phyloP scores from a whole-genome alignment of 2,113 vertebrate species.

The Gambusia affinis region DNA sequence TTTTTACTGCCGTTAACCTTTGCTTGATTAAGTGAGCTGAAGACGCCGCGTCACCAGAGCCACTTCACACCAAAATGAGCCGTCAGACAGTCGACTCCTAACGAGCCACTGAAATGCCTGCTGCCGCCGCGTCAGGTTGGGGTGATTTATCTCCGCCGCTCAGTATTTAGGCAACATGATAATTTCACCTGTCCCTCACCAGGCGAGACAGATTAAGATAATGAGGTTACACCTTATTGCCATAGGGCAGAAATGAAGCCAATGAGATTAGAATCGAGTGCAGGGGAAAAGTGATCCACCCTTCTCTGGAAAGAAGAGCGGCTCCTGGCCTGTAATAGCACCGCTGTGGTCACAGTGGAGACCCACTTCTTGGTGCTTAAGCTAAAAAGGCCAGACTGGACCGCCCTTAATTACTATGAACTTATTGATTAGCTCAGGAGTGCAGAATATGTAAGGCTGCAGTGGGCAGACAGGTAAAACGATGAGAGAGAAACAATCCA shows the following conservation, averaged over 20 bases:
- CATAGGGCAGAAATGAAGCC: conserved; percentile 73
- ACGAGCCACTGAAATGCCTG: conserved; percentile 5
- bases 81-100: conserved; percentile 61
- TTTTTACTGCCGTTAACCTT: conserved; percentile 48
- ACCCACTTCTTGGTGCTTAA: conserved; percentile 73
- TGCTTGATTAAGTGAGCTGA: conserved; percentile 46
- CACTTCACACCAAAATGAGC: conserved; percentile 44
- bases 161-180: conserved; percentile 69
- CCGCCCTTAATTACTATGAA: conserved; percentile 65
- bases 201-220: conserved; percentile 73
- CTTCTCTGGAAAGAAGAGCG: conserved; percentile 78
- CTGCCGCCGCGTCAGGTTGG: conserved; percentile 35
- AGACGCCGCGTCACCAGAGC: conserved; percentile 47
- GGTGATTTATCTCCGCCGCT: conserved; percentile 56
- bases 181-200: conserved; percentile 73
- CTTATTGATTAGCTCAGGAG: conserved; percentile 65
- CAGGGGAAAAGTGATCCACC: conserved; percentile 80
- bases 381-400: conserved; percentile 65
- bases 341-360: conserved; percentile 73
- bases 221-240: conserved; percentile 78
- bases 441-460: background rate
- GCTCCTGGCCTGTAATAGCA: conserved; percentile 69
- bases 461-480: background rate
- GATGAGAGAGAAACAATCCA: background rate
- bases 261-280: conserved; percentile 82